Conservation (phyloP, 1,140 invertebrate genomes). For the Cataglyphis hispanica region DNA sequence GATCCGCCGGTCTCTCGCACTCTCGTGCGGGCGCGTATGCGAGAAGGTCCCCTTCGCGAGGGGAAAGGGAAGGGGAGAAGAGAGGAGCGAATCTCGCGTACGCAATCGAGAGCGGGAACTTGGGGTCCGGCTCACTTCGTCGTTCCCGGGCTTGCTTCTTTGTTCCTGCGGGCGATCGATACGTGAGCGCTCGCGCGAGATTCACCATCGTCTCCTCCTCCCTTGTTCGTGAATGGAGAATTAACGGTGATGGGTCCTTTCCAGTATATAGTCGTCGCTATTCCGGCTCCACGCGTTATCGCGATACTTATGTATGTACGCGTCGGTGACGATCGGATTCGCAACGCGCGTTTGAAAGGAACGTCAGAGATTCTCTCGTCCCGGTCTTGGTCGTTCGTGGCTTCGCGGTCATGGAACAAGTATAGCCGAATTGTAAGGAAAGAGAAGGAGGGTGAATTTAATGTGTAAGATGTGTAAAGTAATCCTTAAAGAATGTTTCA, state of each 20-base stretch:
- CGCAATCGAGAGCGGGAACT: constrained; percentile 11
- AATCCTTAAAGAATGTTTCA: neutral
- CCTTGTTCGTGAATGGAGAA: constrained; percentile 25
- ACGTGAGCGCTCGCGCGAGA: constrained; percentile 9
- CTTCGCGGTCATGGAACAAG: constrained; percentile 13
- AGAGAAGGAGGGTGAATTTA: neutral
- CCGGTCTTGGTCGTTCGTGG: neutral
- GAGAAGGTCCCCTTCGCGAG: neutral
- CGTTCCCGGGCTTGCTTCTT: constrained; percentile 42
- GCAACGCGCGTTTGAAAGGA: constrained; percentile 35
- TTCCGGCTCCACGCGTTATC: neutral
- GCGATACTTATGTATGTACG: neutral
- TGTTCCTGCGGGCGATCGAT: constrained; percentile 41
- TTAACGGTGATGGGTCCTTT: constrained; percentile 16
- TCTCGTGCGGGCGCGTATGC: neutral
- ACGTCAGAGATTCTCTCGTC: neutral
- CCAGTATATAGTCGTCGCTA: neutral
- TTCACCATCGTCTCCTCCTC: neutral
- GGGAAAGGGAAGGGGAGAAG: no score
- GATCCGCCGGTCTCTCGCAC: neutral
- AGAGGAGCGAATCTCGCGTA: neutral
- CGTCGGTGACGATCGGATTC: constrained; percentile 1
- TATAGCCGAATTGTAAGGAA: constrained; percentile 16
- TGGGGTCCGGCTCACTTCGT: neutral
- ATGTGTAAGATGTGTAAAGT: constrained; percentile 16